A percentile compares a stretch with the other conserved stretches of the same genome.
Evolutionary conservation across 1,140 invertebrate genomes (phyloP).

Genomic region (Triops cancriformis): DNA sequence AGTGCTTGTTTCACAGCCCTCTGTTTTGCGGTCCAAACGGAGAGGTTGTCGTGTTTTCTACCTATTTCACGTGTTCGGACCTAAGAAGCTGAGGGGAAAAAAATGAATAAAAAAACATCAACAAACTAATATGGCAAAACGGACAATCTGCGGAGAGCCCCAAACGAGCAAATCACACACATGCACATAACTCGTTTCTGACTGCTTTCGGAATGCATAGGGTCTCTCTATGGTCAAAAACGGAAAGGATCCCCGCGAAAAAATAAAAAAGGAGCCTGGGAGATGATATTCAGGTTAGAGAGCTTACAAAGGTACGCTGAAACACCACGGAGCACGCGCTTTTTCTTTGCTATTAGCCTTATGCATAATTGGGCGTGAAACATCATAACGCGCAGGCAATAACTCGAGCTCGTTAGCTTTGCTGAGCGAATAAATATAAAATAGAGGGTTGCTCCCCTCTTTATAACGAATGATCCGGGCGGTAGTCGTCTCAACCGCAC

Average conservation of each 20-base stretch:
- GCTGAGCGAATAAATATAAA: too few species aligned
- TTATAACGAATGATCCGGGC: too few species aligned
- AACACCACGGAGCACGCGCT: not conserved
- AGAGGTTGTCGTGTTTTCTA: not conserved
- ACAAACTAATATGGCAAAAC: not conserved
- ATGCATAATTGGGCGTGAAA: not conserved
- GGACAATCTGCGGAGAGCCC: not conserved
- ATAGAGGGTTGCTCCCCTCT: too few species aligned
- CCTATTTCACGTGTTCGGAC: not conserved
- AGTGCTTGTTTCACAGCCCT: not conserved
- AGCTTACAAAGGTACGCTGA: not conserved
- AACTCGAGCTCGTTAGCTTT: not conserved
- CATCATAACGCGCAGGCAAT: not conserved
- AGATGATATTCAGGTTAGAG: not conserved
- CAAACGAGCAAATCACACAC: not conserved
- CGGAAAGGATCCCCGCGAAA: not conserved
- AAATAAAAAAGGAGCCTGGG: not conserved
- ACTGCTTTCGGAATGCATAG: not conserved
- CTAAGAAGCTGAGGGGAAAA: not conserved
- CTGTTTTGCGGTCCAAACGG: not conserved
- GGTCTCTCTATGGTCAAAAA: too few species aligned
- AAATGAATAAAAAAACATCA: not conserved
- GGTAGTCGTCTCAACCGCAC: too few species aligned
- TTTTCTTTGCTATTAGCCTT: not conserved
- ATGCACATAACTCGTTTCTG: not conserved